Evolutionary conservation across 2,888 invertebrate species (phyloP).

Genomic region (Crossocerus cetratus): DNA sequence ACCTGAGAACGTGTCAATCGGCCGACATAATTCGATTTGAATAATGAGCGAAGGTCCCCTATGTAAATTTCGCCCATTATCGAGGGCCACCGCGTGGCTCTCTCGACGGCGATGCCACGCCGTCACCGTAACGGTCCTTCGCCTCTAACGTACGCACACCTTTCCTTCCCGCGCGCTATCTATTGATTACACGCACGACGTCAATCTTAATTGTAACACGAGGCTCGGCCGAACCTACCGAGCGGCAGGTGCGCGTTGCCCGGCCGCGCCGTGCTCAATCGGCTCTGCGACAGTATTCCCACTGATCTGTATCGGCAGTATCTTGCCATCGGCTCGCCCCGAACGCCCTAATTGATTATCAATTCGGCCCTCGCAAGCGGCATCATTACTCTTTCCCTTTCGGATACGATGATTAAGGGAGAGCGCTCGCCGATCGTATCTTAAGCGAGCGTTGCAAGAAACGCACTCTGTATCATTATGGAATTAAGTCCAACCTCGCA

Average conservation of each 20-base stretch:
- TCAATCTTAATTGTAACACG: slow-evolving; percentile 20
- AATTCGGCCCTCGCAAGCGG: too few species aligned
- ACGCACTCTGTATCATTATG: too few species aligned
- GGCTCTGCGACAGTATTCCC: background rate
- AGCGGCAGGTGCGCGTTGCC: slow-evolving; percentile 38
- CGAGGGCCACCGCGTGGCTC: slow-evolving; percentile 42
- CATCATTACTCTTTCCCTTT: too few species aligned
- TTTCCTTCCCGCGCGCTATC: background rate
- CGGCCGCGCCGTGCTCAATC: background rate
- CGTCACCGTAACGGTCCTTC: slow-evolving; percentile 64
- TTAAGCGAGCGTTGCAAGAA: too few species aligned
- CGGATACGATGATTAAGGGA: too few species aligned
- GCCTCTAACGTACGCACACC: background rate
- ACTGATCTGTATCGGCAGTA: too few species aligned
- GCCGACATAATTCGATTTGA: slow-evolving; percentile 72
- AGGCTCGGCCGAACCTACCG: background rate
- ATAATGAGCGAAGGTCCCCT: slow-evolving; percentile 70
- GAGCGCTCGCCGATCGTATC: too few species aligned
- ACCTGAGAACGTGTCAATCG: slow-evolving; percentile 70
- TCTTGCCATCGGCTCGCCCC: too few species aligned
- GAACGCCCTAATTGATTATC: too few species aligned
- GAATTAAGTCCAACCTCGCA: too few species aligned
- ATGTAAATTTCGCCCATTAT: slow-evolving; percentile 72
- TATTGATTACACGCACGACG: background rate
- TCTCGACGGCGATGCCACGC: too few species aligned